These are phyloP conservation scores for Patella vulgata DNA, from an alignment of 1,140 invertebrate species.

Conservation along the genomic window DNA sequence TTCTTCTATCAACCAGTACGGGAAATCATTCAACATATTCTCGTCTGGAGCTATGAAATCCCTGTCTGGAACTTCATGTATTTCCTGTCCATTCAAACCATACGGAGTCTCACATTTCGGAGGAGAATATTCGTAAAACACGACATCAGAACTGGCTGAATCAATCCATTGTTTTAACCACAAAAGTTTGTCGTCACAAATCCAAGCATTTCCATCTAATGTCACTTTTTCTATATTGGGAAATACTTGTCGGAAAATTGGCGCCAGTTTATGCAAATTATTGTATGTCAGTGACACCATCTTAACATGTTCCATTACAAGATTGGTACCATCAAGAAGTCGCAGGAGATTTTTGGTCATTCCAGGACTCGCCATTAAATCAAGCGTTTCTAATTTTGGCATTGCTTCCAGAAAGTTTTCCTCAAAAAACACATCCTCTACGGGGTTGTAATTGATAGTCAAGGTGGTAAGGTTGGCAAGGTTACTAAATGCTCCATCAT, in stretches of 20 bases:
- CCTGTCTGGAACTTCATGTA: slow-evolving; percentile 20
- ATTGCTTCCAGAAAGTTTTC: slow-evolving; percentile 65
- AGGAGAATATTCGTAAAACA: slow-evolving; percentile 50
- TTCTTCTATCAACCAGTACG: background rate
- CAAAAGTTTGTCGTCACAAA: slow-evolving; percentile 61
- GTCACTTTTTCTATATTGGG: slow-evolving; percentile 71
- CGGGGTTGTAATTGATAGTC: slow-evolving; percentile 73
- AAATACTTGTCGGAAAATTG: slow-evolving; percentile 77
- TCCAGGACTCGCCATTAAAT: slow-evolving; percentile 78
- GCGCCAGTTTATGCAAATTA: slow-evolving; percentile 73
- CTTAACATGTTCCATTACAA: slow-evolving; percentile 65
- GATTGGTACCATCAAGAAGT: slow-evolving; percentile 19
- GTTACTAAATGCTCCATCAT: slow-evolving; percentile 55
- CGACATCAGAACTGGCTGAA: slow-evolving; percentile 39
- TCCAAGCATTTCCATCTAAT: slow-evolving; percentile 67
- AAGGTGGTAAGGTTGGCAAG: slow-evolving; percentile 70
- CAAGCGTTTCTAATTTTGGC: slow-evolving; percentile 73
- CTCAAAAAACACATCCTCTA: slow-evolving; percentile 32
- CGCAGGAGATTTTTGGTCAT: slow-evolving; percentile 76
- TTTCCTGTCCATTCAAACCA: slow-evolving; percentile 32
- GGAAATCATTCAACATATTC: too few species aligned
- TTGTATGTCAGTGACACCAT: slow-evolving; percentile 77
- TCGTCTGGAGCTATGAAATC: slow-evolving; percentile 26
- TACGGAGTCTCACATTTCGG: slow-evolving; percentile 45
- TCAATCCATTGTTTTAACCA: slow-evolving; percentile 67